Percentiles rank a stretch among this genome's conserved stretches.
These are phyloP conservation scores for Mystacornis crossleyi DNA, from an alignment of 2,113 vertebrate genomes.

Conservation along the genomic window DNA sequence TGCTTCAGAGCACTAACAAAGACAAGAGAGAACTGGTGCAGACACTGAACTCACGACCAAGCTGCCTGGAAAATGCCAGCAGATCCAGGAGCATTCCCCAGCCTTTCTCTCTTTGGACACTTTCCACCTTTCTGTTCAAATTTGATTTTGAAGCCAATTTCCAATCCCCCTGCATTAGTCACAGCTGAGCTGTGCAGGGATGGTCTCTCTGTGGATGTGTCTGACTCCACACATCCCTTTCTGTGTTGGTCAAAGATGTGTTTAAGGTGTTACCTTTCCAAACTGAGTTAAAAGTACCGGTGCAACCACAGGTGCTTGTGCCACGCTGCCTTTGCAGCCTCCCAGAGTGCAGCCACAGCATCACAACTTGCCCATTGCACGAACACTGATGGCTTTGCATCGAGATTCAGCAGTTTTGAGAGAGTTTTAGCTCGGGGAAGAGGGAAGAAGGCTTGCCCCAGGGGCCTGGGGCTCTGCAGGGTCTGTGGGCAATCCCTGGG, in stretches of 20 bases:
- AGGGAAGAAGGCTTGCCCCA: not conserved
- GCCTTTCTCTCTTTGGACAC: not conserved
- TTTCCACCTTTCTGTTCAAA: not conserved
- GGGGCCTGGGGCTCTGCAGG: no score
- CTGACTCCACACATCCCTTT: not conserved
- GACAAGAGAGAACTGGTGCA: conserved; percentile 59
- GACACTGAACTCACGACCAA: not conserved
- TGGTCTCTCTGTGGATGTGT: not conserved
- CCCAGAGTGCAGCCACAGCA: not conserved
- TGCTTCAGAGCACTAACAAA: conserved; percentile 71
- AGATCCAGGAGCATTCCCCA: not conserved
- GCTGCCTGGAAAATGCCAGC: not conserved
- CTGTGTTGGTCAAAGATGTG: fast-evolving
- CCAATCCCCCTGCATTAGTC: not conserved
- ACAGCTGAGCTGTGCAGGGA: not conserved
- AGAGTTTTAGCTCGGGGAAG: not conserved
- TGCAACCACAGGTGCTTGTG: fast-evolving
- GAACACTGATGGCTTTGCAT: fast-evolving
- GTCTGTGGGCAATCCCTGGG: not conserved
- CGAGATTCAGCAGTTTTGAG: not conserved
- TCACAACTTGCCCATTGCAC: fast-evolving
- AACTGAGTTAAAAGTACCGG: not conserved
- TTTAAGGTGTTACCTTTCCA: not conserved
- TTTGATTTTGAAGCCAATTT: not conserved
- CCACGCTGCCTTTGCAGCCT: not conserved